phyloP scores from a whole-genome alignment of 2,113 vertebrate species.

The Hipposideros armiger region DNA sequence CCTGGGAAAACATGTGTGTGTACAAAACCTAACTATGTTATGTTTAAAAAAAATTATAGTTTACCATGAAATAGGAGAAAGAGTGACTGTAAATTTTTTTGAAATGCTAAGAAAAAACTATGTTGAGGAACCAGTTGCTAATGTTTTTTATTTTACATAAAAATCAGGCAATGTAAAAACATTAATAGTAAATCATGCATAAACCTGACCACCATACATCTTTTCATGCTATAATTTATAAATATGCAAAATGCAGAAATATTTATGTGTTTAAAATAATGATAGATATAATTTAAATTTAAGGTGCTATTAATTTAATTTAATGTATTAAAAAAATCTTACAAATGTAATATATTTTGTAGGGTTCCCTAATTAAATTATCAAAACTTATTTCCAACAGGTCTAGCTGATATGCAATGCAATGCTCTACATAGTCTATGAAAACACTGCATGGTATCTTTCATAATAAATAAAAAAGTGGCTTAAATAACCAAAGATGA shows the following conservation, averaged over 20 bases:
- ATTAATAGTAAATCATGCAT: constrained; percentile 68
- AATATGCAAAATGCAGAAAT: constrained; percentile 80
- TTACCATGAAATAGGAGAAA: constrained; percentile 47
- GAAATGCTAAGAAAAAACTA: constrained; percentile 79
- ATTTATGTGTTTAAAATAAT: constrained; percentile 83
- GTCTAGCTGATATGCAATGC: constrained; percentile 75
- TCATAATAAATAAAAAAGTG: constrained; percentile 42
- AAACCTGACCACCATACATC: constrained; percentile 57
- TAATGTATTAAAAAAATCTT: constrained; percentile 58
- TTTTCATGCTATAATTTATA: constrained; percentile 68
- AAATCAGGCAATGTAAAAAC: constrained; percentile 75
- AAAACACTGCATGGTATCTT: constrained; percentile 76
- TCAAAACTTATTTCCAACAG: constrained; percentile 77
- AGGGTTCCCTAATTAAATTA: constrained; percentile 77
- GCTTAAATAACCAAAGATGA: constrained; percentile 2
- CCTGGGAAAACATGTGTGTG: not conserved
- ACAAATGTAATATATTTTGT: constrained; percentile 80
- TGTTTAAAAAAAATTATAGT: constrained; percentile 19
- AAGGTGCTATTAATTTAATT: constrained; percentile 71
- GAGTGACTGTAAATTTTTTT: not conserved
- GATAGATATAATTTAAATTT: constrained; percentile 86
- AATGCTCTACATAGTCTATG: constrained; percentile 65
- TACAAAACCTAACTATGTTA: constrained; percentile 33
- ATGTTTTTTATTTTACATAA: constrained; percentile 77
- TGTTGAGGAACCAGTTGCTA: constrained; percentile 78